A percentile compares a stretch with the other conserved stretches of the same genome.
Evolutionary conservation across 2,113 vertebrate genomes (phyloP).

Genomic region (Siniperca knerii): DNA sequence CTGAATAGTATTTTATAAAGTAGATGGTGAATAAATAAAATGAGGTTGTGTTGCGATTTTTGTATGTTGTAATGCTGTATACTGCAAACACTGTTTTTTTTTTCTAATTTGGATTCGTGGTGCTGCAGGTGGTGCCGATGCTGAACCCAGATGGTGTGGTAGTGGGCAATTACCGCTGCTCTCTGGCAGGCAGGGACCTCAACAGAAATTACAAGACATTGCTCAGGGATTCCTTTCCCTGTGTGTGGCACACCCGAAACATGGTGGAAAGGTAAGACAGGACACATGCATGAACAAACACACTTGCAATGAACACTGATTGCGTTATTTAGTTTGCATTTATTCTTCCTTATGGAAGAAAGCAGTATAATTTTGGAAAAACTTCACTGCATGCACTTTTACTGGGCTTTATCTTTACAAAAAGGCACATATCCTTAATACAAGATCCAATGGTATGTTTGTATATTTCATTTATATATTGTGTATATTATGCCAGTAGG

Average conservation of each 20-base stretch:
- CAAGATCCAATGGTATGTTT: not conserved
- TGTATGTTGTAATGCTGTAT: not conserved
- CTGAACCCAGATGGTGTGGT: conserved; percentile 95
- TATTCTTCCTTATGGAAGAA: not conserved
- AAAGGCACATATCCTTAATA: not conserved
- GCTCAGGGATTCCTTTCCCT: conserved; percentile 86
- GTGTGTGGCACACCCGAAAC: conserved; percentile 89
- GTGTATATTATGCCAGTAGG: not conserved
- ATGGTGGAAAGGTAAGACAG: conserved; percentile 91
- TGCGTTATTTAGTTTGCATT: not conserved
- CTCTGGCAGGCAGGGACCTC: conserved; percentile 89
- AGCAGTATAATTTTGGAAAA: not conserved
- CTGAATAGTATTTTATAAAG: not conserved
- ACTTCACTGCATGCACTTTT: not conserved
- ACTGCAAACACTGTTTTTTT: not conserved
- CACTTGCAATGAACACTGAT: not conserved
- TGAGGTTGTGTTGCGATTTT: not conserved
- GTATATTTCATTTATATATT: not conserved
- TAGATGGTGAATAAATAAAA: not conserved
- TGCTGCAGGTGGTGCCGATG: conserved; percentile 90
- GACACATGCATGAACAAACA: not conserved
- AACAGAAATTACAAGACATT: conserved; percentile 89
- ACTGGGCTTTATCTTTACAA: not conserved
- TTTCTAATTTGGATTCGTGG: not conserved
- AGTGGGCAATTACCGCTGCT: conserved; percentile 95